phyloP scores from a whole-genome alignment of 2,113 vertebrate genomes.

The Hydrolagus affinis region DNA sequence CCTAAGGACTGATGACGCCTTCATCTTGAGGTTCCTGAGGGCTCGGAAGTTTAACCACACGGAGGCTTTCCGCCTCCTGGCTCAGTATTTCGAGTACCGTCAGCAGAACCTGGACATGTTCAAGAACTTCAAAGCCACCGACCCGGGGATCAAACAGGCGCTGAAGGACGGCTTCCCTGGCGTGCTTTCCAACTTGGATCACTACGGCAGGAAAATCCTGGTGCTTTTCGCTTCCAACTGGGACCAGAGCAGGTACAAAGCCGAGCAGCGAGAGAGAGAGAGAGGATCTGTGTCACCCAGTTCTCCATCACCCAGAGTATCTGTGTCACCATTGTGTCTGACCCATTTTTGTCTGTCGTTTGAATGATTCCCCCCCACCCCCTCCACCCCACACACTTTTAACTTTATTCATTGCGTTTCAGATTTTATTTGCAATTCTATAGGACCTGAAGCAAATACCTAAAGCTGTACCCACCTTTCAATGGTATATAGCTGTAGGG shows the following conservation, averaged over 20 bases:
- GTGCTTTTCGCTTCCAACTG: constrained; percentile 96
- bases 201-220: constrained; percentile 90
- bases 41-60: constrained; percentile 98
- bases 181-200: constrained; percentile 87
- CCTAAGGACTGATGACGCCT: constrained; percentile 92
- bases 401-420: too few relatives aligned
- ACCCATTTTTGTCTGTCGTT: not conserved
- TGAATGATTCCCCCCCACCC: not conserved
- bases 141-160: constrained; percentile 94
- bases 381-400: too few relatives aligned
- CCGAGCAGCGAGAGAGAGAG: not conserved
- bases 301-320: not conserved
- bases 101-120: constrained; percentile 99
- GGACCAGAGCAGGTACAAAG: constrained; percentile 95
- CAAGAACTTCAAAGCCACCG: constrained; percentile 97
- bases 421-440: too few relatives aligned
- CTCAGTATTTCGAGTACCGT: constrained; percentile 94
- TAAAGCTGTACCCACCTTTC: too few relatives aligned
- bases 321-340: not conserved
- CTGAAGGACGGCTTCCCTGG: constrained; percentile 95
- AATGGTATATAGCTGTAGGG: too few relatives aligned
- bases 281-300: not conserved
- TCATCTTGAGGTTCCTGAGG: constrained; percentile 89
- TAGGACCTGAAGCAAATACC: too few relatives aligned
- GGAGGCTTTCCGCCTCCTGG: constrained; percentile 89